A percentile compares a stretch with the other conserved stretches of the same genome.
phyloP scores from a whole-genome alignment of 2,797 vertebrate genomes.

The Clarias laeviceps region DNA sequence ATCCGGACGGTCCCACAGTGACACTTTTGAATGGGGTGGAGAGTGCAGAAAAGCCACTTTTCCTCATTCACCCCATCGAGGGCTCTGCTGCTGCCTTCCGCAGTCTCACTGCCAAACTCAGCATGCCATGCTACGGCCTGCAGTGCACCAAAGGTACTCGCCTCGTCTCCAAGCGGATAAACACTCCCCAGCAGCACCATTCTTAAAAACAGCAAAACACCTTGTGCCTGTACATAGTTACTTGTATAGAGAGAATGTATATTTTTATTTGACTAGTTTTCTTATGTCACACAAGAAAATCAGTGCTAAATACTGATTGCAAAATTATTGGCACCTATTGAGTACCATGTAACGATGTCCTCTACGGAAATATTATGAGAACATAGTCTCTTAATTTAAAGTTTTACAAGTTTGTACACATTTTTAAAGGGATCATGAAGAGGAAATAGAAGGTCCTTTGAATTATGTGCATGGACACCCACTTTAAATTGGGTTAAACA shows the following conservation, averaged over 20 bases:
- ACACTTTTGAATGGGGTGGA: constrained; percentile 82
- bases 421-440: not conserved
- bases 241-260: not conserved
- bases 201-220: not conserved
- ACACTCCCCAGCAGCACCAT: not conserved
- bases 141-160: constrained; percentile 91
- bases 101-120: constrained; percentile 83
- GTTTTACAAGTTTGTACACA: not conserved
- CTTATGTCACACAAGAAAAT: not conserved
- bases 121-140: constrained; percentile 88
- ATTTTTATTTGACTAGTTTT: not conserved
- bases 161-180: not conserved
- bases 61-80: constrained; percentile 94
- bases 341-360: not conserved
- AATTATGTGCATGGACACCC: not conserved
- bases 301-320: not conserved
- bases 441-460: not conserved
- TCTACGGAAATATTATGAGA: not conserved
- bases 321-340: not conserved
- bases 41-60: constrained; percentile 85
- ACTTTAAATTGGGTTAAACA: not conserved
- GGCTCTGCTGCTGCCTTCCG: constrained; percentile 85
- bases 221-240: not conserved
- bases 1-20: constrained; percentile 84
- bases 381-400: not conserved